Percentiles rank a stretch among this genome's conserved stretches.
These are phyloP conservation scores for Sciaenops ocellatus DNA, from an alignment of 2,797 vertebrate genomes.

Conservation along the genomic window DNA sequence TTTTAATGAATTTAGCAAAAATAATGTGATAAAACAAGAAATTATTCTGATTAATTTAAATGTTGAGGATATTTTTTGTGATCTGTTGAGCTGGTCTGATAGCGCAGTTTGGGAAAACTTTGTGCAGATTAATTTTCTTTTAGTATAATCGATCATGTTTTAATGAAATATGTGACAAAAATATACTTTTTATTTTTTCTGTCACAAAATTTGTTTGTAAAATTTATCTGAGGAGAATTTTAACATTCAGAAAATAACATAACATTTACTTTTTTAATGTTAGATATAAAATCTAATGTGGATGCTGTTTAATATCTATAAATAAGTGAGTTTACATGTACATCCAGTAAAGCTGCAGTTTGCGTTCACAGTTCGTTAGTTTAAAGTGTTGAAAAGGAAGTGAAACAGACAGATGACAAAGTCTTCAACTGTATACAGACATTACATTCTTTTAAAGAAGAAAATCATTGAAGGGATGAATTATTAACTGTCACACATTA, in stretches of 20 bases:
- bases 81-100: background rate
- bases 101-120: fast-evolving
- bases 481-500: background rate
- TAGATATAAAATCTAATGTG: background rate
- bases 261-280: background rate
- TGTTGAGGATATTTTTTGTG: background rate
- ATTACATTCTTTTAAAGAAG: background rate
- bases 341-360: background rate
- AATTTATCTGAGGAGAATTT: no score
- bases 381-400: background rate
- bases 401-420: conserved; percentile 12
- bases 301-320: background rate
- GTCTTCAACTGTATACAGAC: background rate
- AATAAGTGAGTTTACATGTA: background rate
- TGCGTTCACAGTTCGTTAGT: background rate
- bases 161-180: background rate
- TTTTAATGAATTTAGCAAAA: fast-evolving
- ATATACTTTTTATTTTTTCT: background rate
- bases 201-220: fast-evolving
- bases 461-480: background rate
- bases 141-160: background rate
- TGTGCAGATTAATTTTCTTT: no score
- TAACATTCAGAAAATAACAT: no score
- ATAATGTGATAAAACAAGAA: background rate
- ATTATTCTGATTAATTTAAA: background rate